Conservation (phyloP, 2,888 invertebrate species). For the Agrotis puta region DNA sequence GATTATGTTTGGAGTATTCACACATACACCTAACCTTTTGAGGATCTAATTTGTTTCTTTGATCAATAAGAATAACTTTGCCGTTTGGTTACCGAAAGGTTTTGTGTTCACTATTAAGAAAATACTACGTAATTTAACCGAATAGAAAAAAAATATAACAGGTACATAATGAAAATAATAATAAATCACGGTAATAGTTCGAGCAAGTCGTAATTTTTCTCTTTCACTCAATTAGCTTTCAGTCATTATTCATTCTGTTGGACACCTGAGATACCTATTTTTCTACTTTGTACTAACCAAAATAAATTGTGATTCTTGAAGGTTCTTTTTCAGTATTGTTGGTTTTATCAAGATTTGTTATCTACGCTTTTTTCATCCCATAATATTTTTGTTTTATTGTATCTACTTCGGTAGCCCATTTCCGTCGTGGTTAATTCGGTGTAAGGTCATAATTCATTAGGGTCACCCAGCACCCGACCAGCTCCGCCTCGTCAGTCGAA, state of each 20-base stretch:
- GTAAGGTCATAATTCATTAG: background rate
- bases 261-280: slow-evolving; percentile 33
- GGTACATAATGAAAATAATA: slow-evolving; percentile 12
- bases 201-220: slow-evolving; percentile 34
- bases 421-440: too few species aligned
- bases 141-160: background rate
- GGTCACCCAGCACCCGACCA: too few species aligned
- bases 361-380: background rate
- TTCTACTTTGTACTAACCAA: slow-evolving; percentile 19
- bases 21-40: too few species aligned
- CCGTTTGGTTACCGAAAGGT: background rate
- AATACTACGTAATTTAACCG: background rate
- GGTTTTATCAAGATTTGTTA: slow-evolving; percentile 6
- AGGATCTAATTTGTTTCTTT: too few species aligned
- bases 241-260: slow-evolving; percentile 37
- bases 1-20: too few species aligned
- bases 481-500: too few species aligned
- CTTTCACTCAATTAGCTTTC: slow-evolving; percentile 32
- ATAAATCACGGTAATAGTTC: slow-evolving; percentile 36
- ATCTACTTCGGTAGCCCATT: background rate
- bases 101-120: background rate
- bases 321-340: slow-evolving; percentile 5
- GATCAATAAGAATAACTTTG: too few species aligned
- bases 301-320: slow-evolving; percentile 3
- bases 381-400: background rate